phyloP scores from a whole-genome alignment of 2,797 vertebrate species.

The Coregonus ussuriensis region DNA sequence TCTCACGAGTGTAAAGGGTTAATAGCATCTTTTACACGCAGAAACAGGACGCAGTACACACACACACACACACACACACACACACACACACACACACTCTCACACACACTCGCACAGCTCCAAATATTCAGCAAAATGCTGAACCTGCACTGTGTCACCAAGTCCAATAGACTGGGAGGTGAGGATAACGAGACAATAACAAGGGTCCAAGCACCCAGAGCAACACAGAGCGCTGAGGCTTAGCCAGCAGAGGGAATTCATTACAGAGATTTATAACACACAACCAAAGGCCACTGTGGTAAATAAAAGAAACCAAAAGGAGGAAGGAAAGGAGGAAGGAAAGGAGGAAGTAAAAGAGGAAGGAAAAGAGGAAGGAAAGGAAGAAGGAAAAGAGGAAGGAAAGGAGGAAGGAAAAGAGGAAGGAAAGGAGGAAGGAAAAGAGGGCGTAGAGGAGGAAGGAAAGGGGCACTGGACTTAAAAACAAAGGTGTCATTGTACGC shows the following conservation, averaged over 20 bases:
- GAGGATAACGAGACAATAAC: slow-evolving; percentile 63
- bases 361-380: no score
- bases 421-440: no score
- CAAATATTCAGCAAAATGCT: not conserved
- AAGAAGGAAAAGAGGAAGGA: not conserved
- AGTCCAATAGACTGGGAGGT: slow-evolving; percentile 51
- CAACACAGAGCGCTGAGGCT: slow-evolving; percentile 19
- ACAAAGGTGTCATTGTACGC: no score
- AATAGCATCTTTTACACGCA: slow-evolving; percentile 37
- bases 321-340: not conserved
- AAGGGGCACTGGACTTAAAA: no score
- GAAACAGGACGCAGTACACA: not conserved
- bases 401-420: no score
- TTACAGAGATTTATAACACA: slow-evolving; percentile 62
- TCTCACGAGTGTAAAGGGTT: slow-evolving; percentile 14
- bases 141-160: slow-evolving; percentile 39
- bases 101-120: no score
- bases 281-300: slow-evolving; percentile 51
- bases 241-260: slow-evolving; percentile 51
- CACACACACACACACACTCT: no score
- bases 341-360: no score
- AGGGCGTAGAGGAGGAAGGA: no score
- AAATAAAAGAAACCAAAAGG: slow-evolving; percentile 29
- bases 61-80: not conserved
- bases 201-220: slow-evolving; percentile 41